Evolutionary conservation across 2,113 vertebrate genomes (phyloP).

Genomic region (Oxyura jamaicensis): DNA sequence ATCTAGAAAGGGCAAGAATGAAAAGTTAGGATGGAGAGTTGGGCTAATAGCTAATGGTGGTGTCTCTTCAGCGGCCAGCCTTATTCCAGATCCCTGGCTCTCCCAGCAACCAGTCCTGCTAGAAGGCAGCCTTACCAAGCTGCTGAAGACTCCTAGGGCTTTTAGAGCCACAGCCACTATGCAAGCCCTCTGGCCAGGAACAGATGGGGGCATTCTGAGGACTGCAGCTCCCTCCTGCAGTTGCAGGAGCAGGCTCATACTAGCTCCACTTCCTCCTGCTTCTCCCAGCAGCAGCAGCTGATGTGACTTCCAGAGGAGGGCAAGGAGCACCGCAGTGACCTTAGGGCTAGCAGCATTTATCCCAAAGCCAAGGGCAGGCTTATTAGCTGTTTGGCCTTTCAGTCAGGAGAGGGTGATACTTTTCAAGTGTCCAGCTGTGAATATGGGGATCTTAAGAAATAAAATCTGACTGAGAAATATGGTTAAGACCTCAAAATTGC

Average conservation of each 20-base stretch:
- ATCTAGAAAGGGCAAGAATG: neutral
- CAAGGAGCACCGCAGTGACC: neutral
- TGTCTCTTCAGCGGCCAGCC: neutral
- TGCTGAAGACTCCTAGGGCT: neutral
- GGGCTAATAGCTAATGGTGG: neutral
- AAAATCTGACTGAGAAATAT: neutral
- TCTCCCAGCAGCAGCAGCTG: neutral
- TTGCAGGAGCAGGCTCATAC: neutral
- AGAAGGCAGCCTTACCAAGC: neutral
- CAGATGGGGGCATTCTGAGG: rapidly evolving
- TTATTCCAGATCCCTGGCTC: neutral
- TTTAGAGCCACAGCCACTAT: too few species aligned
- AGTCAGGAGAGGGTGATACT: neutral
- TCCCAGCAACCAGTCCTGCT: neutral
- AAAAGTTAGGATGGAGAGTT: neutral
- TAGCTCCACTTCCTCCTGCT: neutral
- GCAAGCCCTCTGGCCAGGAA: neutral
- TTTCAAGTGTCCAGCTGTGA: neutral
- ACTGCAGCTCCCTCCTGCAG: neutral
- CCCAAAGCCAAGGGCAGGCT: neutral
- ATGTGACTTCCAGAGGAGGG: neutral
- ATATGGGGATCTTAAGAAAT: neutral
- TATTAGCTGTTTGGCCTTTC: neutral
- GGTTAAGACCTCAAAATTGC: neutral
- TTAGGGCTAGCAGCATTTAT: neutral